phyloP scores from a whole-genome alignment of 2,888 invertebrate species.

The Protophormia terraenovae region DNA sequence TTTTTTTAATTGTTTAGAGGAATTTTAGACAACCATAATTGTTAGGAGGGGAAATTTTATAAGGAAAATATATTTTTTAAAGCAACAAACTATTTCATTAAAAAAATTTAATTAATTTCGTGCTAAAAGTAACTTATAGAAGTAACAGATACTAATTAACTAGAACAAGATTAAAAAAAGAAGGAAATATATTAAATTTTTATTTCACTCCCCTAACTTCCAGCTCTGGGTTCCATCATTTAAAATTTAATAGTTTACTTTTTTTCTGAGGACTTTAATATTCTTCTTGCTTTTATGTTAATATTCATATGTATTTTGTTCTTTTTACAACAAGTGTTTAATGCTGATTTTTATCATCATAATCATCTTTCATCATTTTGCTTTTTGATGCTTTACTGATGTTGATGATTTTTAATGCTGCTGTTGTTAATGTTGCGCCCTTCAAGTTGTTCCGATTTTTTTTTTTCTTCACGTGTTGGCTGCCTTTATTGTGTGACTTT shows the following conservation, averaged over 20 bases:
- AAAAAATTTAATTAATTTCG: too few relatives aligned
- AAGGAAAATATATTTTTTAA: too few relatives aligned
- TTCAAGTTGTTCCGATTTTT: conserved; percentile 30
- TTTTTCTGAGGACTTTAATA: too few relatives aligned
- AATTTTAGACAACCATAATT: neutral
- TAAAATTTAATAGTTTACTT: too few relatives aligned
- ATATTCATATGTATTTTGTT: too few relatives aligned
- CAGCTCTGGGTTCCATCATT: too few relatives aligned
- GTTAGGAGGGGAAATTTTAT: neutral
- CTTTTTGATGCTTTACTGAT: conserved; percentile 2
- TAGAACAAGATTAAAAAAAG: too few relatives aligned
- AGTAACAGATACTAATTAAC: too few relatives aligned
- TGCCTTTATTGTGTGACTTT: conserved; percentile 29
- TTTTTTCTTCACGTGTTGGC: neutral
- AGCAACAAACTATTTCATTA: too few relatives aligned
- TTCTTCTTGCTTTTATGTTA: neutral
- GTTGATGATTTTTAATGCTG: conserved; percentile 4
- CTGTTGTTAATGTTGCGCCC: conserved; percentile 43
- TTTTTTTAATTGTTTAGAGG: neutral
- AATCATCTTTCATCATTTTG: conserved; percentile 37
- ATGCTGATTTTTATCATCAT: conserved; percentile 37
- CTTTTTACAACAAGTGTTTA: conserved; percentile 37
- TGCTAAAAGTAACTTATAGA: too few relatives aligned
- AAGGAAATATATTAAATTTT: too few relatives aligned
- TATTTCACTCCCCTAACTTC: too few relatives aligned